Evolutionary conservation across 2,888 invertebrate species (phyloP).

Genomic region (Cybosia mesomella): DNA sequence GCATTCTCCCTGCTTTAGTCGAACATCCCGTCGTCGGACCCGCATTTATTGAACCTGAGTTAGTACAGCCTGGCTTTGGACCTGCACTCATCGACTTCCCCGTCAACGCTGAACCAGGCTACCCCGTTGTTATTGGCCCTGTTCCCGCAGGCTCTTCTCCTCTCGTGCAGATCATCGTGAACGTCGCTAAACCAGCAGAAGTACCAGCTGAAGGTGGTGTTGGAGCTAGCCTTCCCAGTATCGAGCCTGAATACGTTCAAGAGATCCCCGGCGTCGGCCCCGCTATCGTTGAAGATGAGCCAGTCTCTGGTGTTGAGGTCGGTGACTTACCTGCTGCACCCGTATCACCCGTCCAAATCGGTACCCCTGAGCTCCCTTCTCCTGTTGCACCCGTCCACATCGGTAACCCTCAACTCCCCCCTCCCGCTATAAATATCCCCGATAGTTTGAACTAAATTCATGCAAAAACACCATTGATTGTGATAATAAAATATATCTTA

Average conservation of each 20-base stretch:
- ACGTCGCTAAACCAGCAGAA: constrained; percentile 46
- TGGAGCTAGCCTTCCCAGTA: not conserved
- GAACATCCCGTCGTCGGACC: constrained; percentile 51
- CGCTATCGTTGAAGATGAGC: not conserved
- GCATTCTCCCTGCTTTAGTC: constrained; percentile 40
- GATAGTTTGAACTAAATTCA: constrained; percentile 21
- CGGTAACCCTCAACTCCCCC: constrained; percentile 20
- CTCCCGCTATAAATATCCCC: constrained; percentile 23
- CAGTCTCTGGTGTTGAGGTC: constrained; percentile 27
- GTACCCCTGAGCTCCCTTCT: constrained; percentile 14
- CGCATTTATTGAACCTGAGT: constrained; percentile 38
- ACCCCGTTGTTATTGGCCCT: constrained; percentile 12
- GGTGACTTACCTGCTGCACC: constrained; percentile 25
- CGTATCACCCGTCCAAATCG: constrained; percentile 31
- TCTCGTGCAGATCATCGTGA: constrained; percentile 42
- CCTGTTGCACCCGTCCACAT: constrained; percentile 30
- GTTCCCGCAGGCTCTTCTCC: constrained; percentile 30
- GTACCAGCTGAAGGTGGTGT: not conserved
- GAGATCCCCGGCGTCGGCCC: not conserved
- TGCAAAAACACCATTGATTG: not conserved
- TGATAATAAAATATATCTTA: not conserved
- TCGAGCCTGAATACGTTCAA: not conserved
- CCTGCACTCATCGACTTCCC: constrained; percentile 51
- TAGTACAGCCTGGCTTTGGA: constrained; percentile 44
- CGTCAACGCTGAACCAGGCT: constrained; percentile 5